Evolutionary conservation across 2,888 invertebrate species (phyloP), one percentile per base, ranked within the genome.

Genomic region (Melieria omissa): DNA sequence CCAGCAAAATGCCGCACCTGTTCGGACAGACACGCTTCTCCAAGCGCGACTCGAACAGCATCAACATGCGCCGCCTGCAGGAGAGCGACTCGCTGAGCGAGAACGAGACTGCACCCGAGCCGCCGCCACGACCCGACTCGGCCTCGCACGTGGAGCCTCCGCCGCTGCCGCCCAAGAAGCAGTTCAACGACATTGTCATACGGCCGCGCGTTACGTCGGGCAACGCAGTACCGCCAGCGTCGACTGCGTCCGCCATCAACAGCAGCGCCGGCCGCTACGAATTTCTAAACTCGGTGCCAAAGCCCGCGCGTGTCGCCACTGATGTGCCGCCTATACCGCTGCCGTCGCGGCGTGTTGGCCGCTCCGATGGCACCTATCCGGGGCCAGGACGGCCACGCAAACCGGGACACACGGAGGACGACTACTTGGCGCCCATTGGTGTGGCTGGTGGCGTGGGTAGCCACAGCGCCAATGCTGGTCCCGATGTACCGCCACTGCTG

Each of bases 151-250:
- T 90, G 6, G 92, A 92, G 81, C 93, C 93, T 4, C 93, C 93
- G 2, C 93, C 93, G 4, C 86, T 93, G 83, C 89, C 93, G 29
- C 93, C 93, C 12, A 93, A 93, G 82, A 92, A 92, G 77, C 90
- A 91, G 78, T 88, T 88, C 58, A 89, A 88, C 65, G 90, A 90
- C 75, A 87, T 89, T 62, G 85, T 88, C 1, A 87, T 89, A 42
- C 91, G 92, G 60, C 86, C 86, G 5, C 77, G 82, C 5, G 78
- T 79, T 10, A 80, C 81, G 16, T 79, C 84, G 75, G 58, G 76
- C 77, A 47, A 77, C 75, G 45, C 67, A 14, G 62, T 72, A 4
- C 73, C 82, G 14, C 69, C 76, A 42, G 78, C 73, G 69, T n/a
- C 69, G 3, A 49, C 52, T 45, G 12, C 49, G 16, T 9, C 73